phyloP scores from a whole-genome alignment of 2,113 vertebrate genomes.

The Ovibos moschatus region DNA sequence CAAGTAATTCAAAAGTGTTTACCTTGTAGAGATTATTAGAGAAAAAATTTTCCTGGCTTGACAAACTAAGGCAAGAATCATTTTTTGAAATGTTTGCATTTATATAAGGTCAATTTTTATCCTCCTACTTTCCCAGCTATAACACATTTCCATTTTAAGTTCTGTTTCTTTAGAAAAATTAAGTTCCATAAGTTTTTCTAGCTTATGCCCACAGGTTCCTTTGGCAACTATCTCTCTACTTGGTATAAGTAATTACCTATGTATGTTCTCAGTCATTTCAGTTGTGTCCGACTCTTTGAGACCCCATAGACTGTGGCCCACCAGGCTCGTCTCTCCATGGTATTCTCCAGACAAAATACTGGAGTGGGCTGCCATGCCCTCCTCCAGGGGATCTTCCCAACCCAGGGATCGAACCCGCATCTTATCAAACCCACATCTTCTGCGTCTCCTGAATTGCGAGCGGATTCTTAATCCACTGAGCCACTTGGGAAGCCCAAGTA shows the following conservation, averaged over 20 bases:
- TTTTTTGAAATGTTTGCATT: not conserved
- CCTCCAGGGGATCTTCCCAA: not conserved
- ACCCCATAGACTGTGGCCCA: not conserved
- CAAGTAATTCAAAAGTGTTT: not conserved
- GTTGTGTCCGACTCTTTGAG: rapidly evolving
- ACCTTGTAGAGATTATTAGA: not conserved
- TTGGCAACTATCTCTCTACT: not conserved
- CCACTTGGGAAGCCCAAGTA: not conserved
- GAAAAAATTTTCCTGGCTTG: not conserved
- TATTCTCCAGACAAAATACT: not conserved
- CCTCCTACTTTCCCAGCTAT: not conserved
- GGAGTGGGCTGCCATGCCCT: not conserved
- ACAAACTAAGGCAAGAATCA: slow-evolving; percentile 11
- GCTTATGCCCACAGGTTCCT: not conserved
- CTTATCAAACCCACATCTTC: not conserved
- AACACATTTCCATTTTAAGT: not conserved
- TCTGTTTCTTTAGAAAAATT: not conserved
- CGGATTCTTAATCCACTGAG: not conserved
- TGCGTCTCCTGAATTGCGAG: not conserved
- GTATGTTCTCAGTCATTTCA: not conserved
- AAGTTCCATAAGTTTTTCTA: not conserved
- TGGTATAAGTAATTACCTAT: not conserved
- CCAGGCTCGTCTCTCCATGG: not conserved
- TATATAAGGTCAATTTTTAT: not conserved
- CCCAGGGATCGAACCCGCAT: not conserved